Evolutionary conservation across 2,797 vertebrate species (phyloP).

Genomic region (Arctocebus calabarensis): DNA sequence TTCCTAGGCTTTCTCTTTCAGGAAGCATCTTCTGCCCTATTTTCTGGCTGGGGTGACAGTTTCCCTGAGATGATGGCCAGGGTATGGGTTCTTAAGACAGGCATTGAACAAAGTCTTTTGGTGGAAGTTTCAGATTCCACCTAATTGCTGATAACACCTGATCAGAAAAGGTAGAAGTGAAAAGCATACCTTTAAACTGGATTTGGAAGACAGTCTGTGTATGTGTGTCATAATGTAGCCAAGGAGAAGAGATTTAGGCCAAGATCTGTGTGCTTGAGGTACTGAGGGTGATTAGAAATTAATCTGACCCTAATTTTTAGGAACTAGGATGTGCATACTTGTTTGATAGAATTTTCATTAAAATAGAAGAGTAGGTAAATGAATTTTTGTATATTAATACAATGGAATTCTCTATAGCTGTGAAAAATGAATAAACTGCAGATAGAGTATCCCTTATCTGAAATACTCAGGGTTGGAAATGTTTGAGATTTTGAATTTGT

Average conservation of each 20-base stretch:
- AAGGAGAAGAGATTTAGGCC: neutral
- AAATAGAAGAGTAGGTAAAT: conserved; percentile 8
- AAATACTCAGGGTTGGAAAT: neutral
- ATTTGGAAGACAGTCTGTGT: conserved; percentile 9
- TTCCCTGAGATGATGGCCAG: neutral
- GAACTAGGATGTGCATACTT: neutral
- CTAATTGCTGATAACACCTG: conserved; percentile 23
- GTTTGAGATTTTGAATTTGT: neutral
- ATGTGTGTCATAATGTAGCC: neutral
- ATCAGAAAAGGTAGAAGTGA: conserved; percentile 51
- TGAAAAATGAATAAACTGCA: conserved; percentile 28
- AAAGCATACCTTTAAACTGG: neutral
- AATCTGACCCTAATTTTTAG: neutral
- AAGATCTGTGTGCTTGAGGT: neutral
- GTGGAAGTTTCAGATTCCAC: neutral
- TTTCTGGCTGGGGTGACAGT: too few species aligned
- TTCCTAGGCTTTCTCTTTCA: neutral
- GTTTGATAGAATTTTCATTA: conserved; percentile 22
- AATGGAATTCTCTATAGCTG: neutral
- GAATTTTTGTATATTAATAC: neutral
- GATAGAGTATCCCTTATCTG: neutral
- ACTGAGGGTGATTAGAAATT: neutral
- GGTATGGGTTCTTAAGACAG: conserved; percentile 3
- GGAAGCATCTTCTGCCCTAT: neutral
- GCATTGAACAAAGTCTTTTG: neutral